These are phyloP conservation scores for Bombus soroeensis DNA, from an alignment of 1,140 invertebrate species.

Conservation along the genomic window DNA sequence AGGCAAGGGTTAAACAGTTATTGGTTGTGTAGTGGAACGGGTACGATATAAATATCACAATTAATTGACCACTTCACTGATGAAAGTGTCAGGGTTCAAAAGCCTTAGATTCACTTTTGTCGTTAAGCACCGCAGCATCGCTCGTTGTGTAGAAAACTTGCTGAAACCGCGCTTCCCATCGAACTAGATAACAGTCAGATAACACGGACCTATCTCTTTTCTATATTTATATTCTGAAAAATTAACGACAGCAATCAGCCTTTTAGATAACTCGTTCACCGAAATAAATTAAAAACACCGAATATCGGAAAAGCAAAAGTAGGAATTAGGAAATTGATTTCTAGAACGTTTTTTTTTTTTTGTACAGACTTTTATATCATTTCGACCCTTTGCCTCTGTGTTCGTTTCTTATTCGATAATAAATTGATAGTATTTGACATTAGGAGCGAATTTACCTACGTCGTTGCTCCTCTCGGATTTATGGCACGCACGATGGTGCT, in stretches of 20 bases:
- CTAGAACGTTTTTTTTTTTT: not conserved
- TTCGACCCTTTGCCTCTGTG: not conserved
- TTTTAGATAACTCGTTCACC: not conserved
- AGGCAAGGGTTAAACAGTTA: not conserved
- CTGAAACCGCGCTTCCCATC: not conserved
- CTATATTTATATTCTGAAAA: not conserved
- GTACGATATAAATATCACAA: conserved; percentile 30
- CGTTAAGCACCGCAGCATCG: not conserved
- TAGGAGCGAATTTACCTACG: too few relatives aligned
- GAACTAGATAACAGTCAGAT: not conserved
- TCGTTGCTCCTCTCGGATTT: too few relatives aligned
- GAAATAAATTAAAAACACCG: not conserved
- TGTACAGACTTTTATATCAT: too few relatives aligned
- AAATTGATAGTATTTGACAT: not conserved
- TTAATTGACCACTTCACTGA: conserved; percentile 39
- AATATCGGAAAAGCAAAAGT: too few relatives aligned
- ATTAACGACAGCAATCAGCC: not conserved
- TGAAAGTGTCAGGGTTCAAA: conserved; percentile 41
- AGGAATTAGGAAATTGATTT: not conserved
- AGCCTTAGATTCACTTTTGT: conserved; percentile 41
- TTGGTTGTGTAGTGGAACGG: too few relatives aligned
- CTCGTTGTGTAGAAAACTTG: not conserved
- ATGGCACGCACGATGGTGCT: too few relatives aligned
- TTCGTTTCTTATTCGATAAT: not conserved
- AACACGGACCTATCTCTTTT: not conserved